Evolutionary conservation across 2,797 vertebrate species (phyloP), one percentile per base, ranked within the genome.

Genomic region (Tiaroga cobitis): DNA sequence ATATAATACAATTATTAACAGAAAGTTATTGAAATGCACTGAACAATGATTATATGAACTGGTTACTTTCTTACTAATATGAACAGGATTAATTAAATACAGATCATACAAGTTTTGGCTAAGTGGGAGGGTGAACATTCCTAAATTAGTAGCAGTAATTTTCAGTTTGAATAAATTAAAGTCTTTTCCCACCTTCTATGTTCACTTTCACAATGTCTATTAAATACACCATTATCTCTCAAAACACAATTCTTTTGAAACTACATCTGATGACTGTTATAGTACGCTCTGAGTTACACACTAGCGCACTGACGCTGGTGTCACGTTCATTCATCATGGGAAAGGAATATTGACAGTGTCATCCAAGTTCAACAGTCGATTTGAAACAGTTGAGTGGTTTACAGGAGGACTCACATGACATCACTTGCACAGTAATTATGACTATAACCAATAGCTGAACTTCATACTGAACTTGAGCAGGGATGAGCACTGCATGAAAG

Each of bases 371-470:
- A 24, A 46, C 4, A 21, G 80, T 73, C 11, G 5, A 56, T 72
- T 29, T 29, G 5, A 81, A 72, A 70, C 67, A 43, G 37, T 26
- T 72, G 37, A 24, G 10, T 26, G 11, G 49, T 73, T 61, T 61
- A 61, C 68, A 73, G 16, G 3, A 73, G 9, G n/a, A 39, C 21
- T 39, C 46, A 29, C 67, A 34, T 63, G 39, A 82, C 54, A 82
- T 61, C 21, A 9, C 37, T 82, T 29, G 41, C 39, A 82, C 69
- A 24, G 67, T 8, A 37, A 51, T 68, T 34, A 26, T 69, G 43
- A 68, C 32, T 37, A 10, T 21, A 80, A 11, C 79, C 21, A 80
- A 69, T 70, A 67, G 5, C 79, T 69, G 32, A 69, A 29, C n/a
- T 3, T 63, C 59, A 63, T 63, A 29, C 59, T 63, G n/a, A 61